Evolutionary conservation across 2,113 vertebrate species (phyloP).

Genomic region (Carollia perspicillata): DNA sequence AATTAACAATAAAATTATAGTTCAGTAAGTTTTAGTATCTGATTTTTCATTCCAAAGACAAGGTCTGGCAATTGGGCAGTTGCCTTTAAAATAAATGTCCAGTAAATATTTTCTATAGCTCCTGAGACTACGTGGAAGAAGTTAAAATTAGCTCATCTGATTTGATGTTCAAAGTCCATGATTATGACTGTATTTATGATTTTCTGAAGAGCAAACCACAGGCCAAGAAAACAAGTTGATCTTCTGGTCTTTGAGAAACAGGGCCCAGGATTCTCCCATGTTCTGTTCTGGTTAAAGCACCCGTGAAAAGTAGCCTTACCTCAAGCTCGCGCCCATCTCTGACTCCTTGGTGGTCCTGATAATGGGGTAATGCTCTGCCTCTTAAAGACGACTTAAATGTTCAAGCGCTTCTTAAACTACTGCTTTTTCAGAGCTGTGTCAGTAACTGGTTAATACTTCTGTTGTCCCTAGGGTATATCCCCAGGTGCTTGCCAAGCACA

Average conservation of each 20-base stretch:
- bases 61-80: not conserved
- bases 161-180: not conserved
- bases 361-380: not conserved
- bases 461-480: not conserved
- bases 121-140: not conserved
- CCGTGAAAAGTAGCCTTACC: not conserved
- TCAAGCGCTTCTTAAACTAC: not conserved
- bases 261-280: not conserved
- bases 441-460: not conserved
- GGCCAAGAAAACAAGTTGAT: not conserved
- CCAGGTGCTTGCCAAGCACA: not conserved
- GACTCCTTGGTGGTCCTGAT: not conserved
- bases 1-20: constrained; percentile 11
- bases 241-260: constrained; percentile 15
- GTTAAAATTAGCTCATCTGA: not conserved
- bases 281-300: not conserved
- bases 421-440: not conserved
- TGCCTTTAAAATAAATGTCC: not conserved
- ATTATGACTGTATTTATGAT: not conserved
- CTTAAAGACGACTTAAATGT: not conserved
- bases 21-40: not conserved
- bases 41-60: not conserved
- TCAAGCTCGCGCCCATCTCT: not conserved
- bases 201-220: not conserved
- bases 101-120: not conserved